Evolutionary conservation across 2,113 vertebrate species (phyloP).

Genomic region (Ciconia stormi): DNA sequence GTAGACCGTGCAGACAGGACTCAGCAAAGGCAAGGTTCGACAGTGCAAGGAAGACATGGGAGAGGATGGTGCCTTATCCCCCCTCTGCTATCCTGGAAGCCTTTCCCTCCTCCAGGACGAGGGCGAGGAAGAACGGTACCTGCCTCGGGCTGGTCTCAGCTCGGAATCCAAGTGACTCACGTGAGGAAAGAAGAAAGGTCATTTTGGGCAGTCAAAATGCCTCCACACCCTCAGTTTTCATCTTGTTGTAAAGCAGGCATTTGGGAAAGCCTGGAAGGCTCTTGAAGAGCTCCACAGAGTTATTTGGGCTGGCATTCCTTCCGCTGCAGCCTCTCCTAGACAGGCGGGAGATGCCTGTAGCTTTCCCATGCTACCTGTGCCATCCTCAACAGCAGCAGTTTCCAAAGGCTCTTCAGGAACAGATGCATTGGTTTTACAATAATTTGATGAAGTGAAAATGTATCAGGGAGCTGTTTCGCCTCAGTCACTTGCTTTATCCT

Average conservation of each 20-base stretch:
- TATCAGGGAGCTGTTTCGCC: not conserved
- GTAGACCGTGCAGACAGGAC: not conserved
- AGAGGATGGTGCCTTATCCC: not conserved
- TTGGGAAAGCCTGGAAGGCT: not conserved
- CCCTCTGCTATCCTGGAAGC: not conserved
- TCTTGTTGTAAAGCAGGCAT: not conserved
- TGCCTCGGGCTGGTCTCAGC: not conserved
- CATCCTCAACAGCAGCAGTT: not conserved
- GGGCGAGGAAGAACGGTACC: not conserved
- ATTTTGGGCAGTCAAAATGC: not conserved
- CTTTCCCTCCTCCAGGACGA: not conserved
- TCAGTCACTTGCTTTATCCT: not conserved
- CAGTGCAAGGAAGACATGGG: fast-evolving
- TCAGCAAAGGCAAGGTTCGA: not conserved
- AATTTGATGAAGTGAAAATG: not conserved
- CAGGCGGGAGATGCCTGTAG: fast-evolving
- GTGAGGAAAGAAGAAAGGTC: not conserved
- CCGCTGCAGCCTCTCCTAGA: not conserved
- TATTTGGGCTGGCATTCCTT: fast-evolving
- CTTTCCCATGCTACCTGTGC: not conserved
- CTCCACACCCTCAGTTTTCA: not conserved
- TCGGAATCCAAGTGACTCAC: not conserved
- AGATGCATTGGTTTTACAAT: fast-evolving
- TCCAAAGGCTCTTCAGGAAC: not conserved
- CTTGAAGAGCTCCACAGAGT: not conserved